Evolutionary conservation across 2,113 vertebrate genomes (phyloP).

Genomic region (Castor canadensis): DNA sequence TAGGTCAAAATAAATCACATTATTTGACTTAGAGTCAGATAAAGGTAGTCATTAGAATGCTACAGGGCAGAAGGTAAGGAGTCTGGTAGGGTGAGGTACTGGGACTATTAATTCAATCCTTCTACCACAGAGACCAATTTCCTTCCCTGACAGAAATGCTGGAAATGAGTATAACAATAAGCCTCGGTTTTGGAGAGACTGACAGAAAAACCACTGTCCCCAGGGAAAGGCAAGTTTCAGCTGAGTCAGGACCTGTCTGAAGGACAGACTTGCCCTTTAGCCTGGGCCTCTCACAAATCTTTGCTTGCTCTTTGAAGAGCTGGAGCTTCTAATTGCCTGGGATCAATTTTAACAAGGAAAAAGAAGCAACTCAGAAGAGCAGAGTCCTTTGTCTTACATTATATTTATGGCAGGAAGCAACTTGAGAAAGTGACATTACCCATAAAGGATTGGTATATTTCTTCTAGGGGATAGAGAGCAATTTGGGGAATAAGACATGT

Average conservation of each 20-base stretch:
- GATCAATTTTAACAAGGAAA: conserved; percentile 46
- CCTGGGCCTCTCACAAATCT: not conserved
- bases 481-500: not conserved
- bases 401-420: not conserved
- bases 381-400: conserved; percentile 24
- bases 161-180: not conserved
- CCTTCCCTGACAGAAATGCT: not conserved
- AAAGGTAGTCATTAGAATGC: not conserved
- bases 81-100: not conserved
- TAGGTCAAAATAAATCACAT: not conserved
- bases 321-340: conserved; percentile 31
- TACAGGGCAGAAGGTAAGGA: not conserved
- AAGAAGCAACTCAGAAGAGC: conserved; percentile 14
- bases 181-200: not conserved
- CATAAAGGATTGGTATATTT: not conserved
- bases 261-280: conserved; percentile 6
- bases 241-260: not conserved
- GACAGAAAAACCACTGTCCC: not conserved
- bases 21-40: not conserved
- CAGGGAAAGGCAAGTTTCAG: not conserved
- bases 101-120: conserved; percentile 8
- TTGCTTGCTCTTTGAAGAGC: not conserved
- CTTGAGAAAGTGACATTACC: not conserved
- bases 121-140: conserved; percentile 33
- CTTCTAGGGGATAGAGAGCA: not conserved